phyloP scores from a whole-genome alignment of 2,113 vertebrate species.

The Rhipidura dahli region DNA sequence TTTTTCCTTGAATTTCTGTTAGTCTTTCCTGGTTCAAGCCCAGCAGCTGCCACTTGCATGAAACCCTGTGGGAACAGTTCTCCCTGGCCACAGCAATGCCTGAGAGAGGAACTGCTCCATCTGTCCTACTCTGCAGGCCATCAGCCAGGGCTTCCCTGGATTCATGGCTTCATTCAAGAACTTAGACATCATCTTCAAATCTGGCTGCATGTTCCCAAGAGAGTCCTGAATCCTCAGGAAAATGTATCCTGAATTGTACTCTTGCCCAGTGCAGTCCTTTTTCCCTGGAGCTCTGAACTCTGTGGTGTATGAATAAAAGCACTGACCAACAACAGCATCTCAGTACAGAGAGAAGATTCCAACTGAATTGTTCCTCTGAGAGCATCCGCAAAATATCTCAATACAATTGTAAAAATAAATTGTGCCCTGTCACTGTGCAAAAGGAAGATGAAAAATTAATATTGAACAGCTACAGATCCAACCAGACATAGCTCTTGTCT shows the following conservation, averaged over 20 bases:
- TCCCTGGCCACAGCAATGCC: neutral
- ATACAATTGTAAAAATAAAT: conserved; percentile 1
- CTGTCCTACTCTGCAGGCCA: neutral
- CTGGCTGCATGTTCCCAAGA: neutral
- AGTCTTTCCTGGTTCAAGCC: neutral
- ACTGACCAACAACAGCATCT: neutral
- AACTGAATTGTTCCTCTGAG: neutral
- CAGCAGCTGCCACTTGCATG: neutral
- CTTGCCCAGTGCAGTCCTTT: neutral
- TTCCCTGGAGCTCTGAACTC: neutral
- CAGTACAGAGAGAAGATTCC: neutral
- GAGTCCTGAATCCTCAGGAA: neutral
- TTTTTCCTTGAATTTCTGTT: neutral
- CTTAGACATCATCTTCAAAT: neutral
- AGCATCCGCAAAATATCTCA: neutral
- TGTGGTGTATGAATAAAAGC: neutral
- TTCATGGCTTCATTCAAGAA: neutral
- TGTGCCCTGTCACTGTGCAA: neutral
- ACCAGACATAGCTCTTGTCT: neutral
- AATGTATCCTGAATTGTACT: neutral
- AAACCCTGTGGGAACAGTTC: neutral
- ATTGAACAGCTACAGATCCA: neutral
- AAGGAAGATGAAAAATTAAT: conserved; percentile 20
- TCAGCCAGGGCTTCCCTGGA: neutral
- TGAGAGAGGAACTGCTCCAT: neutral